Evolutionary conservation across 2,113 vertebrate genomes (phyloP).

Genomic region (Nothobranchius kuhntae): DNA sequence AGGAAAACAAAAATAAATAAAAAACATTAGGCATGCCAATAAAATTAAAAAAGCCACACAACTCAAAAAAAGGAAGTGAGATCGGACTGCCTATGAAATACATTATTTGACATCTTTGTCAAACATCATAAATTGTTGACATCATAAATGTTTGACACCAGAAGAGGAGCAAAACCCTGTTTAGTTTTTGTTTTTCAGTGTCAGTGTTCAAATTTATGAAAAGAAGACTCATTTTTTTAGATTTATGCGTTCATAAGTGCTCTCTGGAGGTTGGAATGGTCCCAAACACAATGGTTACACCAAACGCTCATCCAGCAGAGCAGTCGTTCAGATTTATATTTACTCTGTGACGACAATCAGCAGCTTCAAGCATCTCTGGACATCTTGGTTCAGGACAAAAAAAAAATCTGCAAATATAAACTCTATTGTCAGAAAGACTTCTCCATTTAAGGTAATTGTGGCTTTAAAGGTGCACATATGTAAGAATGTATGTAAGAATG

Average conservation of each 20-base stretch:
- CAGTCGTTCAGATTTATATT: conserved; percentile 1
- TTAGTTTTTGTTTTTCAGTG: no score
- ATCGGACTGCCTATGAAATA: conserved; percentile 57
- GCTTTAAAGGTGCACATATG: no score
- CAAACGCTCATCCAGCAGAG: background rate
- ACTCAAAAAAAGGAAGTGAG: conserved; percentile 52
- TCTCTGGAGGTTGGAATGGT: conserved; percentile 28
- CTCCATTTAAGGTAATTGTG: no score
- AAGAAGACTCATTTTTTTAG: conserved; percentile 55
- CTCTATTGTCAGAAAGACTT: no score
- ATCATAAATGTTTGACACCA: conserved; percentile 16
- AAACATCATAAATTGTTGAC: conserved; percentile 81
- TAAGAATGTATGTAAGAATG: no score
- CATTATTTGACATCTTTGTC: conserved; percentile 52
- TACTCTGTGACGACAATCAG: conserved; percentile 19
- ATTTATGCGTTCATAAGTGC: conserved; percentile 28
- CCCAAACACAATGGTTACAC: no score
- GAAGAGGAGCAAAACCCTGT: no score
- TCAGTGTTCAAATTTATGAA: background rate
- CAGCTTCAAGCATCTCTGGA: conserved; percentile 34
- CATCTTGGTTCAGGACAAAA: background rate
- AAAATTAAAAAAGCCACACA: conserved; percentile 56
- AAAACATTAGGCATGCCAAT: conserved; percentile 53
- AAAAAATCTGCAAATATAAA: no score
- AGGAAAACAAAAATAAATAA: conserved; percentile 27